Percentiles rank a stretch among this genome's conserved stretches.
Evolutionary conservation across 2,797 vertebrate genomes (phyloP).

Genomic region (Agapornis canus): DNA sequence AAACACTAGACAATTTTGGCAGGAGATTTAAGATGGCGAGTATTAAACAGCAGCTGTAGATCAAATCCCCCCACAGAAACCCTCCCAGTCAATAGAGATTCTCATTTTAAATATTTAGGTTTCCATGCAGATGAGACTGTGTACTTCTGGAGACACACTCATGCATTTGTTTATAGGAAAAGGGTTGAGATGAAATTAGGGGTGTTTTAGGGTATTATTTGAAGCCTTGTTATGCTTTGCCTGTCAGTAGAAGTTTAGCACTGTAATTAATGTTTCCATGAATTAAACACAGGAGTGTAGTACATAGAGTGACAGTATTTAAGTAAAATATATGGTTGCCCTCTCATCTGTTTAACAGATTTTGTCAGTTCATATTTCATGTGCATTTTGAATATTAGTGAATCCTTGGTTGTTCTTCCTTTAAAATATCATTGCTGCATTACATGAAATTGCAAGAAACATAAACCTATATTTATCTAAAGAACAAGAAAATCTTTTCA

Average conservation of each 20-base stretch:
- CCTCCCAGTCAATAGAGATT: not conserved
- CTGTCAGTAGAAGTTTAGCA: constrained; percentile 5
- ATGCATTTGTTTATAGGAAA: constrained; percentile 25
- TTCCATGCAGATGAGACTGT: constrained; percentile 17
- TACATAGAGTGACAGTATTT: not conserved
- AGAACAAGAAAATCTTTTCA: not conserved
- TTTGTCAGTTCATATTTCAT: not conserved
- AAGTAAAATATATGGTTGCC: not conserved
- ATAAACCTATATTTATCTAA: not conserved
- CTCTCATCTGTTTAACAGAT: constrained; percentile 25
- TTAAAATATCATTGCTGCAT: not conserved
- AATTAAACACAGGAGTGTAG: not conserved
- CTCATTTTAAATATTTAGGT: constrained; percentile 65
- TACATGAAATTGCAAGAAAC: not conserved
- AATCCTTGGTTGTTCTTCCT: not conserved
- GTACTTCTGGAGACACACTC: constrained; percentile 9
- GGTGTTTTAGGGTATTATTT: constrained; percentile 38
- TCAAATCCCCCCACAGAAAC: constrained; percentile 1
- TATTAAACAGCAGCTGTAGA: constrained; percentile 51
- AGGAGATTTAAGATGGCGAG: constrained; percentile 12
- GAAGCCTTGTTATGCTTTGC: constrained; percentile 21
- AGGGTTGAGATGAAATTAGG: constrained; percentile 41
- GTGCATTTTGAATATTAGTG: not conserved
- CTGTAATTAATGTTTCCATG: not conserved
- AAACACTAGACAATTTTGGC: constrained; percentile 34